Conservation (phyloP, 1,140 invertebrate genomes). For the Drosophila kikkawai region DNA sequence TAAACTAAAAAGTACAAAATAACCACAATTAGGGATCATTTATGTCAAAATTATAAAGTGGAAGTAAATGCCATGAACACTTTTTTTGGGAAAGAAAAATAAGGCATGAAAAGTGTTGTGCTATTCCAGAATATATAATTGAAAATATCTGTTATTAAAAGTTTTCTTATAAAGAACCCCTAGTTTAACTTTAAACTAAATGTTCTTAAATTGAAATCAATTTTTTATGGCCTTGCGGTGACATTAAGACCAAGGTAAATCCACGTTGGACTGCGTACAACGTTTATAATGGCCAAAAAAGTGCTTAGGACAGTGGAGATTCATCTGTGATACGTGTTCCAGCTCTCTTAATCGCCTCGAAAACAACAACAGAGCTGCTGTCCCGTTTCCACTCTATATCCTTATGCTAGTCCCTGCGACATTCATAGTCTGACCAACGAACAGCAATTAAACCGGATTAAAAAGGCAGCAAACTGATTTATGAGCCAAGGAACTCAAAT, state of each 20-base stretch:
- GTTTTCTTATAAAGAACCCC: neutral
- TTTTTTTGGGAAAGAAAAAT: neutral
- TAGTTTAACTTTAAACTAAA: neutral
- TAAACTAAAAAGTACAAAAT: conserved; percentile 28
- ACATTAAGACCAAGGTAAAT: conserved; percentile 51
- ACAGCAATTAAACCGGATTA: conserved; percentile 84
- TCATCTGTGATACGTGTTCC: conserved; percentile 49
- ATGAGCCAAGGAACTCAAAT: conserved; percentile 80
- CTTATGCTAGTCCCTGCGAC: conserved; percentile 73
- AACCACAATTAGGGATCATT: conserved; percentile 68
- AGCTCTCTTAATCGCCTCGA: conserved; percentile 70
- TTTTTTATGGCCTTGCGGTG: conserved; percentile 13
- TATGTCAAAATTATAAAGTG: conserved; percentile 39
- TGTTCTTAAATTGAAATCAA: neutral
- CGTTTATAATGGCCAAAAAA: conserved; percentile 72
- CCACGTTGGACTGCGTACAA: conserved; percentile 55
- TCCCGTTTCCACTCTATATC: conserved; percentile 41
- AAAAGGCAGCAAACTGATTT: conserved; percentile 83
- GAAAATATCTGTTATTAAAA: neutral
- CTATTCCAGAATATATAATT: too few relatives aligned
- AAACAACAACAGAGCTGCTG: conserved; percentile 47
- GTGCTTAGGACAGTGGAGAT: conserved; percentile 55
- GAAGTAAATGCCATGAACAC: conserved; percentile 1
- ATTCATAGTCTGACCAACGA: conserved; percentile 80
- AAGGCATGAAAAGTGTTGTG: neutral